Evolutionary conservation across 2,888 invertebrate species (phyloP).

Genomic region (Vanessa cardui): DNA sequence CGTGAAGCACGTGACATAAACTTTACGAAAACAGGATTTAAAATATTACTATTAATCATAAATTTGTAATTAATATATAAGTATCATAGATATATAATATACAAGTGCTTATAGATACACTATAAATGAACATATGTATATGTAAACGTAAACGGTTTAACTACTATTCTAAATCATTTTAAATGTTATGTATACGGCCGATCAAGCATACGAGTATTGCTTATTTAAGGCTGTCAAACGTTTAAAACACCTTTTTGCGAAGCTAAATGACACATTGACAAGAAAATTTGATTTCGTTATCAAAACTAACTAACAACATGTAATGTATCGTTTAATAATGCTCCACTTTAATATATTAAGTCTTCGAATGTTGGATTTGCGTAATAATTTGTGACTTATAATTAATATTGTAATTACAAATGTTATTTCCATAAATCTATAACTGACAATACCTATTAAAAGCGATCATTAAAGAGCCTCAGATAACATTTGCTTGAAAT

Average conservation of each 20-base stretch:
- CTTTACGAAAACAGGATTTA: not conserved
- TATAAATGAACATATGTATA: no score
- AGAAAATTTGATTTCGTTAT: slow-evolving; percentile 30
- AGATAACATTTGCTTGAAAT: not conserved
- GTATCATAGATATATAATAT: no score
- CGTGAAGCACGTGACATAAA: slow-evolving; percentile 16
- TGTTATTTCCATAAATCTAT: not conserved
- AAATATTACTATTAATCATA: no score
- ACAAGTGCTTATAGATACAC: no score
- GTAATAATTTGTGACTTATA: slow-evolving; percentile 2
- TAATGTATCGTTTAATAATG: slow-evolving; percentile 21
- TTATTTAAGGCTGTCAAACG: not conserved
- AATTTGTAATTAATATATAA: no score
- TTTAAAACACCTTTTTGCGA: slow-evolving; percentile 20
- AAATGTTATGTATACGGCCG: not conserved
- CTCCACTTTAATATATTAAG: slow-evolving; percentile 9
- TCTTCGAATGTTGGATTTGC: not conserved
- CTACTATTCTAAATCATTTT: no score
- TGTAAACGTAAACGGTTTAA: not conserved
- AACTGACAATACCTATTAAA: not conserved
- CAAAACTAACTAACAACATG: slow-evolving; percentile 22
- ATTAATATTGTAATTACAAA: not conserved
- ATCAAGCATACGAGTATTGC: slow-evolving; percentile 4
- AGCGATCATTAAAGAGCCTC: not conserved
- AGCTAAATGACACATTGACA: slow-evolving; percentile 29